Base-by-base conservation (phyloP, 1,140 invertebrate species). In the Phenacoccus solenopsis region DNA sequence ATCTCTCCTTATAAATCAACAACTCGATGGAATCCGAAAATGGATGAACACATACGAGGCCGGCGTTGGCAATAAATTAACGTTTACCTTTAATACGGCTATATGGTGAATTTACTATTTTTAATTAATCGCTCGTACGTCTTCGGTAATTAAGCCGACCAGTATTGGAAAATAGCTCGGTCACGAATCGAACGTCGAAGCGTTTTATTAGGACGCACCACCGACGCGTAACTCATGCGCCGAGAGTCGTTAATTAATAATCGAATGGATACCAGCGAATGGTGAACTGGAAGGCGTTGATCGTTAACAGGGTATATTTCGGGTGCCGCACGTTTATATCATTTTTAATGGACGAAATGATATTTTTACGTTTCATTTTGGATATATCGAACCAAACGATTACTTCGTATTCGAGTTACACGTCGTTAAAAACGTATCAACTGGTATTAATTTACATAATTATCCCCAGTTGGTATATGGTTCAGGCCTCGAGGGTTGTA, bases 401-500 rank as follows among this genome's bases (percentile, higher is more conserved):
- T n/a, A n/a, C n/a, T n/a, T n/a, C n/a, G n/a, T n/a, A n/a, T n/a
- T 49, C 38, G 16, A n/a, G 38, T 49, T 49, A 49, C 38, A 49
- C 38, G 38, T 49, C 38, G 38, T 49, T 49, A 49, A 49, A 49
- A 49, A 49, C 38, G 38, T 49, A 49, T 49, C 38, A 49, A 49
- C 38, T 49, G 38, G 38, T 49, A 49, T 49, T 49, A 49, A 49
- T 49, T 49, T 49, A 10, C 38, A 49, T 49, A 49, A 49, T 49
- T 49, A 49, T n/a, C n/a, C n/a, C n/a, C n/a, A n/a, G n/a, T n/a
- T n/a, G n/a, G n/a, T n/a, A n/a, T n/a, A n/a, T n/a, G n/a, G n/a
- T n/a, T n/a, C n/a, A n/a, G n/a, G n/a, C n/a, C n/a, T n/a, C 38
- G 38, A 49, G 38, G 5, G 3, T 9, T n/a, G 38, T 16, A 49